phyloP scores from a whole-genome alignment of 2,113 vertebrate species.

The Carassius carassius region DNA sequence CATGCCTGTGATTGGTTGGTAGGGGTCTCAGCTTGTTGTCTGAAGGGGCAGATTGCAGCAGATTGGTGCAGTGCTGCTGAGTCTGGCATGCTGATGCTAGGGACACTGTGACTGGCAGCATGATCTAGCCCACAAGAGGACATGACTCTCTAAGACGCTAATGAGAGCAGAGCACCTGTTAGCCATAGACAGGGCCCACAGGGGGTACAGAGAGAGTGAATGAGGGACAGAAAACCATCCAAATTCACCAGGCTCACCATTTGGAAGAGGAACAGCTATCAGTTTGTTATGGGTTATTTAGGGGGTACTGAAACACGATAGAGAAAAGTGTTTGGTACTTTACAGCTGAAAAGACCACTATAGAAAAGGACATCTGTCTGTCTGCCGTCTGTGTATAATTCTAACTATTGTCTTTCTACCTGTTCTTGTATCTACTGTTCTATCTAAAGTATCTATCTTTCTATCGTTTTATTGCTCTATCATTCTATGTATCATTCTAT shows the following conservation, averaged over 20 bases:
- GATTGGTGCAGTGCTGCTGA: slow-evolving; percentile 49
- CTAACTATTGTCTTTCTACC: no score
- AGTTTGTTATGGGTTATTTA: slow-evolving; percentile 40
- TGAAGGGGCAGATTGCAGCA: slow-evolving; percentile 53
- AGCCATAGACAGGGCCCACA: slow-evolving; percentile 49
- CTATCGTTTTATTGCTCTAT: no score
- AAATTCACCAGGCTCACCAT: slow-evolving; percentile 25
- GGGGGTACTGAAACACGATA: slow-evolving; percentile 40
- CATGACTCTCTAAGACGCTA: slow-evolving; percentile 51
- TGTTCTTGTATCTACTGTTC: no score
- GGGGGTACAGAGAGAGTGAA: slow-evolving; percentile 40
- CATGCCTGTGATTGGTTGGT: slow-evolving; percentile 27
- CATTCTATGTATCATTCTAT: no score
- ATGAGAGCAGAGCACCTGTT: slow-evolving; percentile 59
- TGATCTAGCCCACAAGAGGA: slow-evolving; percentile 57
- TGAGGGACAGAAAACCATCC: slow-evolving; percentile 27
- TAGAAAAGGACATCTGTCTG: neutral
- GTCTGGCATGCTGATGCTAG: slow-evolving; percentile 47
- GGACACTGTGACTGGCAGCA: slow-evolving; percentile 44
- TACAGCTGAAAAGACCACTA: neutral
- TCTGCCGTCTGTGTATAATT: no score
- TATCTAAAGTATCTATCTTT: no score
- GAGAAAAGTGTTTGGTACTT: neutral
- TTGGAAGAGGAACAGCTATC: neutral
- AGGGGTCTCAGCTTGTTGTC: slow-evolving; percentile 47